Evolutionary conservation across 2,888 invertebrate species (phyloP).

Genomic region (Polylopha cassiicola): DNA sequence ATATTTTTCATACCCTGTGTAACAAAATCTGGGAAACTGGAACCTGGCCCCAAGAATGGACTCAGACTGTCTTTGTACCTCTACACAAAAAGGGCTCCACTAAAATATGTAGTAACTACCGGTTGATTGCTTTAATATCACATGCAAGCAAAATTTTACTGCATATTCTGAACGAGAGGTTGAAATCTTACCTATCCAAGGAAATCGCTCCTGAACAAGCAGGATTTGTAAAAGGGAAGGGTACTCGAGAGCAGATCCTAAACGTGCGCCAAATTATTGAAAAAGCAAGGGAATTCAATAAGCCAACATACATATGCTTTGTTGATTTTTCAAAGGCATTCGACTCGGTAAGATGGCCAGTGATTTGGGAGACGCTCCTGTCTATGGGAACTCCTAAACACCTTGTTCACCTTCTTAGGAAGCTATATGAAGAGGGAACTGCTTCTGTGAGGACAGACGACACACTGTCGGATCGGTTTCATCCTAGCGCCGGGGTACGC

Average conservation of each 20-base stretch:
- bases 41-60: not conserved
- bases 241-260: too few relatives aligned
- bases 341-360: too few relatives aligned
- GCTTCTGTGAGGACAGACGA: too few relatives aligned
- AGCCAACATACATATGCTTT: too few relatives aligned
- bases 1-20: not conserved
- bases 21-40: not conserved
- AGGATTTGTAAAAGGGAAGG: not conserved
- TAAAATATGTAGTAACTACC: not conserved
- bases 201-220: constrained; percentile 1
- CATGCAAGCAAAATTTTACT: not conserved
- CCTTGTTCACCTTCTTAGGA: too few relatives aligned
- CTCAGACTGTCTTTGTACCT: not conserved
- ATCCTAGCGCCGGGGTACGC: constrained; percentile 6
- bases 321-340: too few relatives aligned
- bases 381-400: too few relatives aligned
- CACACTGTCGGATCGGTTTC: too few relatives aligned
- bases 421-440: too few relatives aligned
- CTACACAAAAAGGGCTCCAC: not conserved
- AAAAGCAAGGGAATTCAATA: too few relatives aligned
- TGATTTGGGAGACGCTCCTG: too few relatives aligned
- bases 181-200: not conserved
- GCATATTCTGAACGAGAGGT: not conserved
- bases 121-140: not conserved
- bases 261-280: too few relatives aligned